These are phyloP conservation scores for Pherbina coryleti DNA, from an alignment of 2,888 invertebrate genomes.

Conservation along the genomic window DNA sequence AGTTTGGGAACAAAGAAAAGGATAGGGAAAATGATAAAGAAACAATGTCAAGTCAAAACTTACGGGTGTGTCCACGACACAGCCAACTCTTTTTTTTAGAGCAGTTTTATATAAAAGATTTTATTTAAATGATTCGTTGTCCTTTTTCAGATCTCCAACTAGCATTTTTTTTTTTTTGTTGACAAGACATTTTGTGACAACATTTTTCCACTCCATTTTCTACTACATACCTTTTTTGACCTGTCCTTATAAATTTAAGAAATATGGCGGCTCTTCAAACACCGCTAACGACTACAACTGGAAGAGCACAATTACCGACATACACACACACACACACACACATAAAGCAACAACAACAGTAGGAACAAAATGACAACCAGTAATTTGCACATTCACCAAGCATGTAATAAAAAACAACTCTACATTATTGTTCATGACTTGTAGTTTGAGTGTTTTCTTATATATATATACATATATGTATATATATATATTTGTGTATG, in stretches of 20 bases:
- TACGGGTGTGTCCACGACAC: too few relatives aligned
- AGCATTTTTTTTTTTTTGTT: background rate
- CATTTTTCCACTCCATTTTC: background rate
- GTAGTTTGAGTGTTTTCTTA: background rate
- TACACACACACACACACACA: conserved; percentile 13
- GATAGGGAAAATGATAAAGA: too few relatives aligned
- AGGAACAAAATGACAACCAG: conserved; percentile 9
- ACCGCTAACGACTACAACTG: conserved; percentile 15
- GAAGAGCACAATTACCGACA: conserved; percentile 35
- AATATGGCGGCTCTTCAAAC: background rate
- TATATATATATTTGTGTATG: background rate
- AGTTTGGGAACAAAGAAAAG: too few relatives aligned
- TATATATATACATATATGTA: too few relatives aligned
- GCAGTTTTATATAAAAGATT: too few relatives aligned
- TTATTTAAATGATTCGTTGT: too few relatives aligned
- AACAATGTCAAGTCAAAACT: too few relatives aligned
- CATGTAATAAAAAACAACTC: background rate
- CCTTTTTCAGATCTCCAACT: too few relatives aligned
- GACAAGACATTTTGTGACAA: too few relatives aligned
- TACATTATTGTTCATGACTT: background rate
- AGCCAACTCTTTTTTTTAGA: too few relatives aligned
- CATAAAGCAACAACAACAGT: background rate
- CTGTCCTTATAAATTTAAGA: too few relatives aligned
- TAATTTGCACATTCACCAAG: conserved; percentile 25
- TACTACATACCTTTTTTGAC: too few relatives aligned